Percentiles rank a stretch among this genome's conserved stretches.
These are phyloP conservation scores for Micromys minutus DNA, from an alignment of 2,113 vertebrate species.

Conservation along the genomic window DNA sequence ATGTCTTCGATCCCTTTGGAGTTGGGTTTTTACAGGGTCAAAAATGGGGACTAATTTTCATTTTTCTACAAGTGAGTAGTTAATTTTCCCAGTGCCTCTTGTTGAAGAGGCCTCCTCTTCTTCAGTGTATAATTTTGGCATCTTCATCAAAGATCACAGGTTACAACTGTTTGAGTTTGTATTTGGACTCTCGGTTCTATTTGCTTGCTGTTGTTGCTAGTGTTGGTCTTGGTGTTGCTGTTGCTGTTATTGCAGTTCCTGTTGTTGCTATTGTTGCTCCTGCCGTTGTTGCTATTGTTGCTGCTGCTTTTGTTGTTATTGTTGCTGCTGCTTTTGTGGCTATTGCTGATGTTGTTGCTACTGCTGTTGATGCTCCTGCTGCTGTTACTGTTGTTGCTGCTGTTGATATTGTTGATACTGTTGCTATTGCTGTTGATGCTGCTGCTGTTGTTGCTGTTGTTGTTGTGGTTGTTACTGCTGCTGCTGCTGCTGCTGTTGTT, in stretches of 20 bases:
- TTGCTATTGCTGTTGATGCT: too few relatives aligned
- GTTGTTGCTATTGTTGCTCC: fast-evolving
- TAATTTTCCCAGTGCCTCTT: neutral
- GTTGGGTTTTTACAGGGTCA: neutral
- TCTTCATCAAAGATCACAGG: neutral
- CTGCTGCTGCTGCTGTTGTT: too few relatives aligned
- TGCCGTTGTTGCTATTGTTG: fast-evolving
- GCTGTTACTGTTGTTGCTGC: too few relatives aligned
- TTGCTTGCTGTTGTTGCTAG: neutral
- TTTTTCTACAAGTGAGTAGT: neutral
- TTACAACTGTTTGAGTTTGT: neutral
- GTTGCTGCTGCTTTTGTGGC: fast-evolving
- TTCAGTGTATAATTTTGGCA: neutral
- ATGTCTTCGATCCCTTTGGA: neutral
- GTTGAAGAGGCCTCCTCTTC: neutral
- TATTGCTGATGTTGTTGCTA: too few relatives aligned
- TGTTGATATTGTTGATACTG: too few relatives aligned
- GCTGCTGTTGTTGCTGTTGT: too few relatives aligned
- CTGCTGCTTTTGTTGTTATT: neutral
- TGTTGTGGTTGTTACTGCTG: too few relatives aligned
- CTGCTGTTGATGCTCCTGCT: too few relatives aligned
- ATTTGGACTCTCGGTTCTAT: neutral
- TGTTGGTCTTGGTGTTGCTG: too few relatives aligned
- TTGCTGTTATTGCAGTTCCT: neutral
- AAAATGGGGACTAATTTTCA: neutral